Conservation (phyloP, 2,888 invertebrate genomes). For the Uropetala carovei region DNA sequence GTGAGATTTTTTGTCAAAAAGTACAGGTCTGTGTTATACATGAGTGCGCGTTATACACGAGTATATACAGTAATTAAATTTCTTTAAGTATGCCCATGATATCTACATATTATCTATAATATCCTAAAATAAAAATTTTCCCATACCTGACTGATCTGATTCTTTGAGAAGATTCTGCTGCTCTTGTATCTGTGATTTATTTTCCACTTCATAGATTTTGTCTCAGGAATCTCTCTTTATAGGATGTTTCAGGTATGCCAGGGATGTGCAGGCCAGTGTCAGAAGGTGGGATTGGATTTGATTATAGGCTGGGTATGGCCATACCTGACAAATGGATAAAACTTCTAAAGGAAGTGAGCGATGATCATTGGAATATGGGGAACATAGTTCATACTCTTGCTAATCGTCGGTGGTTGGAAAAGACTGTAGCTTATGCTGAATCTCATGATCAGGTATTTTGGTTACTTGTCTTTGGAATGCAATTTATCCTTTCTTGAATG, state of each 20-base stretch:
- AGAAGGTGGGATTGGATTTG: conserved; percentile 98
- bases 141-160: too few species aligned
- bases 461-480: not conserved
- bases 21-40: too few species aligned
- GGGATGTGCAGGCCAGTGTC: conserved; percentile 93
- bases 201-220: too few species aligned
- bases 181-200: too few species aligned
- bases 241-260: conserved; percentile 99
- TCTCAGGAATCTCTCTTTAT: conserved; percentile 32
- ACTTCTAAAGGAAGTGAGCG: conserved; percentile 86
- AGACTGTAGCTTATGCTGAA: conserved; percentile 97
- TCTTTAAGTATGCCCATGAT: too few species aligned
- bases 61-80: too few species aligned
- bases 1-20: too few species aligned
- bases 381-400: conserved; percentile 94
- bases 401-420: conserved; percentile 97
- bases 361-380: conserved; percentile 96
- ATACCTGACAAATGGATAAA: conserved; percentile 99
- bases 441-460: conserved; percentile 93
- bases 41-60: too few species aligned
- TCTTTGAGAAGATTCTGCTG: too few species aligned
- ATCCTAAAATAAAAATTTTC: too few species aligned
- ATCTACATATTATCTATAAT: too few species aligned
- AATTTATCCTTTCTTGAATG: not conserved
- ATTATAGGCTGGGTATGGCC: conserved; percentile 98